Percentiles rank a stretch among this genome's conserved stretches.
Conservation (phyloP, 1,140 invertebrate genomes). For the Octopus sinensis region DNA sequence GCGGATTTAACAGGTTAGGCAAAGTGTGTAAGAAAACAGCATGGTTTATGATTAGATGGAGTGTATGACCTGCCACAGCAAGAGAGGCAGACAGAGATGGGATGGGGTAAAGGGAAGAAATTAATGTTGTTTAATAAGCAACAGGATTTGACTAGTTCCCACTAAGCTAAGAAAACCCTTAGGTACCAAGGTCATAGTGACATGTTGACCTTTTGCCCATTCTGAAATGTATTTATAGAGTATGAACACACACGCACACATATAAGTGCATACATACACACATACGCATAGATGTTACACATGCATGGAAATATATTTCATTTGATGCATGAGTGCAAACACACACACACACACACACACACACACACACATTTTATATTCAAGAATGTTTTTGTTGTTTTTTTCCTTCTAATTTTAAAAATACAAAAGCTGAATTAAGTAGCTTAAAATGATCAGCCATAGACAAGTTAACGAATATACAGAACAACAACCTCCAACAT, state of each 20-base stretch:
- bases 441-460: constrained; percentile 1
- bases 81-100: too few species aligned
- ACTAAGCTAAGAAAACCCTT: neutral
- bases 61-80: too few species aligned
- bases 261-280: neutral
- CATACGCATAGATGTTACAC: neutral
- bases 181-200: neutral
- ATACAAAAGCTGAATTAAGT: neutral
- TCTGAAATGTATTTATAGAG: neutral
- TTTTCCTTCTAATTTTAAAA: constrained; percentile 2
- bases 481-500: neutral
- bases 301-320: neutral
- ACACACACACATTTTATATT: neutral
- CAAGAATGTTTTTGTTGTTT: neutral
- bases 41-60: too few species aligned
- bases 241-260: neutral
- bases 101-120: too few species aligned
- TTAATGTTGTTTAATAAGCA: neutral
- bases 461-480: neutral
- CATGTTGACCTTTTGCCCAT: neutral
- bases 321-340: neutral
- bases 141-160: constrained; percentile 12
- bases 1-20: too few species aligned
- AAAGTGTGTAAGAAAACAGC: too few species aligned
- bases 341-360: neutral